Conservation (phyloP, 2,888 invertebrate species). For the Lasioglossum vierecki region DNA sequence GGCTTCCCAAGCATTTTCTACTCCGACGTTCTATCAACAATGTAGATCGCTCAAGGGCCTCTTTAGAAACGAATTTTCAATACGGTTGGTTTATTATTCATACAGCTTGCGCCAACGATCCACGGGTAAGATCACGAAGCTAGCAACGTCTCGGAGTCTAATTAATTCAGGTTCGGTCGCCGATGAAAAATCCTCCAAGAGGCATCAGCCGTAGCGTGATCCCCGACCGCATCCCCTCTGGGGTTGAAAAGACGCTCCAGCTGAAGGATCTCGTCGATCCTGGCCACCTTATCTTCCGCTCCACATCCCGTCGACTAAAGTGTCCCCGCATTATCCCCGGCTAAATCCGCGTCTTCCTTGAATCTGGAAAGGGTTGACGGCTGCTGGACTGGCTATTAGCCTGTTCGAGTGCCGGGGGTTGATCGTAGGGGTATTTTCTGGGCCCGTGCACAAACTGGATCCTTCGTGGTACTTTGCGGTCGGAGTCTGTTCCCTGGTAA, state of each 20-base stretch:
- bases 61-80: background rate
- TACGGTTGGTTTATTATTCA: background rate
- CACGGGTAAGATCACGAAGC: background rate
- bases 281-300: conserved; percentile 28
- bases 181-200: background rate
- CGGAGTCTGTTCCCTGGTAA: conserved; percentile 65
- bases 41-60: background rate
- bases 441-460: conserved; percentile 81
- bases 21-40: background rate
- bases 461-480: conserved; percentile 48
- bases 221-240: background rate
- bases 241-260: conserved; percentile 11
- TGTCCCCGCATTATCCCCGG: conserved; percentile 15
- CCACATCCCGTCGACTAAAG: conserved; percentile 34
- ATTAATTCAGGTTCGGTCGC: background rate
- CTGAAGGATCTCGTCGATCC: conserved; percentile 7
- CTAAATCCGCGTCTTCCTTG: conserved; percentile 48
- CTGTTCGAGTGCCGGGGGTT: conserved; percentile 67
- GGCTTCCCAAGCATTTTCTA: background rate
- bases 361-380: conserved; percentile 68
- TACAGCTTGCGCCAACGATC: background rate
- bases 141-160: background rate
- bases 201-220: background rate
- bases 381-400: conserved; percentile 71
- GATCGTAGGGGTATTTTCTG: conserved; percentile 79